These are phyloP conservation scores for Calameuta pallipes DNA, from an alignment of 2,888 invertebrate genomes.

Conservation along the genomic window DNA sequence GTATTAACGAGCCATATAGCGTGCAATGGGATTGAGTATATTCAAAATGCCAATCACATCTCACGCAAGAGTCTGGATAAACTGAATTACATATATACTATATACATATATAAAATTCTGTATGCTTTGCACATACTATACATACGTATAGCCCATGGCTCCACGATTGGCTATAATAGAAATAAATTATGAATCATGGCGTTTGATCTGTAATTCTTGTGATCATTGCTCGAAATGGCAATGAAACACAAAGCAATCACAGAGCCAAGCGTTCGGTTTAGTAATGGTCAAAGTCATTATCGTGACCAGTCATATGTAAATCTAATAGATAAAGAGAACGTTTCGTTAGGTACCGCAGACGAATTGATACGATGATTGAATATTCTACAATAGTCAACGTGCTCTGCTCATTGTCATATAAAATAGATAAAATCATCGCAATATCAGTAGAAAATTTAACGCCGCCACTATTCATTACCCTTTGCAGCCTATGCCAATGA, in stretches of 20 bases:
- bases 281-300: not conserved
- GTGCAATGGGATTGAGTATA: not conserved
- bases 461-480: not conserved
- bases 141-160: not conserved
- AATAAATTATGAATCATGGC: not conserved
- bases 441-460: not conserved
- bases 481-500: not conserved
- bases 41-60: not conserved
- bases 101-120: not conserved
- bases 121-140: not conserved
- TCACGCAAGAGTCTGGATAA: not conserved
- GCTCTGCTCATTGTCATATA: not conserved
- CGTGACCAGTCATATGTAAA: not conserved
- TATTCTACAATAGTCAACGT: not conserved
- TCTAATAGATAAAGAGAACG: not conserved
- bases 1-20: not conserved
- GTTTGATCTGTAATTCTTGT: not conserved
- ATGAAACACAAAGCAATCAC: not conserved
- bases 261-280: not conserved
- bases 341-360: not conserved
- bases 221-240: not conserved
- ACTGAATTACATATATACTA: not conserved
- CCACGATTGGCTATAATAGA: not conserved
- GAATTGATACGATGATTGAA: not conserved
- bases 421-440: not conserved